Base-by-base conservation (phyloP, 2,888 invertebrate genomes). In the Cryptosula pallasiana region DNA sequence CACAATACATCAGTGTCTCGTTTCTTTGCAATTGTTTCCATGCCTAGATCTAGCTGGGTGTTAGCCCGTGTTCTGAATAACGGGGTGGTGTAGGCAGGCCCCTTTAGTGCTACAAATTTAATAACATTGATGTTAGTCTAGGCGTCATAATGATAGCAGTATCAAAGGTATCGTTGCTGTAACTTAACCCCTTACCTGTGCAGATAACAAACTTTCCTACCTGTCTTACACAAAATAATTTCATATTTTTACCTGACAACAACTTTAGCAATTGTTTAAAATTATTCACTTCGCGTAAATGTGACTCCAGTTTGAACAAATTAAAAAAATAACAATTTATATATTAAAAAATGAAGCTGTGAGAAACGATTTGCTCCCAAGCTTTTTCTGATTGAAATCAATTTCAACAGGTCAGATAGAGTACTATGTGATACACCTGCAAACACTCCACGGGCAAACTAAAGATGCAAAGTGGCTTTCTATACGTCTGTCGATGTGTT, bases 61-160 rank as follows among this genome's bases (percentile, higher is more conserved):
- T 45, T 45, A 45, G 45, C 45, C 45, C 20, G 45, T 20, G 20
- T 45, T 45, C 20, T 20, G n/a, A n/a, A n/a, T n/a, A n/a, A n/a
- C n/a, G n/a, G n/a, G n/a, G n/a, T n/a, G n/a, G n/a, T n/a, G n/a
- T n/a, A n/a, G n/a, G n/a, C n/a, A n/a, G n/a, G n/a, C n/a, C n/a
- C n/a, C n/a, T n/a, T n/a, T n/a, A n/a, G n/a, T n/a, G n/a, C n/a
- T n/a, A n/a, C n/a, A n/a, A n/a, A n/a, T n/a, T n/a, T 45, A 45
- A 45, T 13, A 20, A 5, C 45, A 13, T 13, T 20, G 45, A 45
- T 45, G 45, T 45, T 45, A 45, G 63, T 32, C 27, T 20, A 63
- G 63, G 63, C 63, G 63, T 63, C 63, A 63, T 63, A 32, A 63
- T 63, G 63, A 63, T 63, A 27, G 5, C 27, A 27, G 13, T 63